Base-by-base conservation (phyloP, 2,888 invertebrate species). In the Meliscaeva auricollis region DNA sequence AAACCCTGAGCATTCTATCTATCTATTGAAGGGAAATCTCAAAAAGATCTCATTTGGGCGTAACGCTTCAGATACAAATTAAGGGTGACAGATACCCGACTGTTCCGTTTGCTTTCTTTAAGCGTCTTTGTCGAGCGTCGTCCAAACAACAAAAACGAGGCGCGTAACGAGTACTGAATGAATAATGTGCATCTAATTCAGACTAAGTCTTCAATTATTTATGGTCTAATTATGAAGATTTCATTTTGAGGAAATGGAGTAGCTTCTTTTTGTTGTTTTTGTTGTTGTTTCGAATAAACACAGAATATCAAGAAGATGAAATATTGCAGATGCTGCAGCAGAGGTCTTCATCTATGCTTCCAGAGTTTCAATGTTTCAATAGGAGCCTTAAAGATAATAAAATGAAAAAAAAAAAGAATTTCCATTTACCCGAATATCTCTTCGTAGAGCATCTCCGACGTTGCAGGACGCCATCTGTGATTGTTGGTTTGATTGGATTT, bases 171-270 rank as follows among this genome's bases (percentile, higher is more conserved):
- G 62, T 62, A 73, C 79, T 81, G 50, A 80, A 73, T 81, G 87
- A 87, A 82, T 77, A 64, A 81, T 81, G 74, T 78, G 68, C 81
- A 74, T 74, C 87, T 82, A 87, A 82, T 82, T 87, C 66, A 13
- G 68, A 77, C 68, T 69, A 87, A 87, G 66, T 74, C 74, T 74
- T 78, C 70, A 82, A 87, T 87, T 87, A 87, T 87, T 87, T 87
- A 87, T 87, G 82, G 87, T 82, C 76, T 85, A 81, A 85, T 85
- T 85, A 81, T 77, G 83, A 64, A 64, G 26, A 74, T 79, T 58
- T 70, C 80, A 64, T 41, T 60, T 60, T 26, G 68, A 69, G 22
- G 54, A 46, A 11, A 56, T 46, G 64, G 46, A 64, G 44, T 62
- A 44, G 15, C 3, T 46, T 15, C 44, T 20, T 60, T 38, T 38